Percentiles rank a stretch among this genome's conserved stretches.
phyloP scores from a whole-genome alignment of 2,113 vertebrate genomes.

The Thryonomys swinderianus region DNA sequence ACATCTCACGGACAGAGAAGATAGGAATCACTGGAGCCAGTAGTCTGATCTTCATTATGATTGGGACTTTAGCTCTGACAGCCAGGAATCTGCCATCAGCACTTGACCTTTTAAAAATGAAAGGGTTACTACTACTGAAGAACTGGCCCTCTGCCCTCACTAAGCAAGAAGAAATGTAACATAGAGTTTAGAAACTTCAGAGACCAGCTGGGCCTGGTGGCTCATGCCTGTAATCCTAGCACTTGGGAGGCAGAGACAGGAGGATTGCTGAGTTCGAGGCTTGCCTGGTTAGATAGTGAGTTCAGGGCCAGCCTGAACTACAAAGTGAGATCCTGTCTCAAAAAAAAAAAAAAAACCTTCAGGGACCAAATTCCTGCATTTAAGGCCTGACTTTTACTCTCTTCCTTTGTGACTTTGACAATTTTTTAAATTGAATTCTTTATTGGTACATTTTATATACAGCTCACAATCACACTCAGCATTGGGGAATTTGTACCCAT shows the following conservation, averaged over 20 bases:
- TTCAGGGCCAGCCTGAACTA: too few relatives aligned
- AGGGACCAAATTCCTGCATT: not conserved
- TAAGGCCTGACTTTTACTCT: not conserved
- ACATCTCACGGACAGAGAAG: not conserved
- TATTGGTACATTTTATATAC: too few relatives aligned
- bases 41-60: not conserved
- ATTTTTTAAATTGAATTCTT: too few relatives aligned
- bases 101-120: slow-evolving; percentile 25
- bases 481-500: too few relatives aligned
- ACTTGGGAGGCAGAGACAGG: too few relatives aligned
- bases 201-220: too few relatives aligned
- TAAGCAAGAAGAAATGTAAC: not conserved
- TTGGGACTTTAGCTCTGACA: not conserved
- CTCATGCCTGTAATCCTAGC: too few relatives aligned
- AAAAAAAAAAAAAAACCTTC: too few relatives aligned
- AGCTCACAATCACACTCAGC: too few relatives aligned
- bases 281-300: too few relatives aligned
- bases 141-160: not conserved
- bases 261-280: too few relatives aligned
- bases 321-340: too few relatives aligned
- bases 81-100: not conserved
- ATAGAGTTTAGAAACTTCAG: not conserved
- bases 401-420: not conserved
- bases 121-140: not conserved
- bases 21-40: not conserved